phyloP scores from a whole-genome alignment of 1,140 invertebrate genomes.

The Drosophila repletoides region DNA sequence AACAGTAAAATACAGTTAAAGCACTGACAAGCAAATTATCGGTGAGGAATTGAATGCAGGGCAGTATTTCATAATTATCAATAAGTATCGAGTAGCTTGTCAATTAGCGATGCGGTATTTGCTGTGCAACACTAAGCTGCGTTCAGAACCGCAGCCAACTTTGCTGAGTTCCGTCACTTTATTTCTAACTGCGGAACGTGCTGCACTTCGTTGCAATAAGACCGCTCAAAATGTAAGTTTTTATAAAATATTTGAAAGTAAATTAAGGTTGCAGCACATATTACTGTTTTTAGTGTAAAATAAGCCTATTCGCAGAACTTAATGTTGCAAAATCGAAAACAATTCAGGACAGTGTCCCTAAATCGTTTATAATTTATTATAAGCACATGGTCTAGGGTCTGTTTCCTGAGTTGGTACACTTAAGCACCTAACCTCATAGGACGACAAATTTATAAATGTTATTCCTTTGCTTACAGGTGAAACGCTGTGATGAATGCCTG shows the following conservation, averaged over 20 bases:
- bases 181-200: background rate
- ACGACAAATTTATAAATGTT: background rate
- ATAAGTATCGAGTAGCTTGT: background rate
- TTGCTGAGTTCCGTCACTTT: conserved; percentile 20
- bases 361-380: conserved; percentile 25
- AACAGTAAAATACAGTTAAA: no score
- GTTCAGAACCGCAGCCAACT: conserved; percentile 19
- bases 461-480: conserved; percentile 45
- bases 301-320: conserved; percentile 61
- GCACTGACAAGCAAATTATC: no score
- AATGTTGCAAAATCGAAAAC: conserved; percentile 58
- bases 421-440: no score
- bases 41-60: no score
- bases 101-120: background rate
- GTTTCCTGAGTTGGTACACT: conserved; percentile 25
- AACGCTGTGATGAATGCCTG: background rate
- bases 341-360: background rate
- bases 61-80: background rate
- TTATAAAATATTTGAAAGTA: background rate
- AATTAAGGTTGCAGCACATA: conserved; percentile 53
- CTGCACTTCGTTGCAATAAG: background rate
- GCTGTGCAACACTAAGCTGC: background rate
- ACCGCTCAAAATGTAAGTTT: conserved; percentile 13
- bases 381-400: conserved; percentile 43
- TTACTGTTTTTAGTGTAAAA: conserved; percentile 57